These are phyloP conservation scores for Vanessa tameamea DNA, from an alignment of 1,140 invertebrate genomes.

Conservation along the genomic window DNA sequence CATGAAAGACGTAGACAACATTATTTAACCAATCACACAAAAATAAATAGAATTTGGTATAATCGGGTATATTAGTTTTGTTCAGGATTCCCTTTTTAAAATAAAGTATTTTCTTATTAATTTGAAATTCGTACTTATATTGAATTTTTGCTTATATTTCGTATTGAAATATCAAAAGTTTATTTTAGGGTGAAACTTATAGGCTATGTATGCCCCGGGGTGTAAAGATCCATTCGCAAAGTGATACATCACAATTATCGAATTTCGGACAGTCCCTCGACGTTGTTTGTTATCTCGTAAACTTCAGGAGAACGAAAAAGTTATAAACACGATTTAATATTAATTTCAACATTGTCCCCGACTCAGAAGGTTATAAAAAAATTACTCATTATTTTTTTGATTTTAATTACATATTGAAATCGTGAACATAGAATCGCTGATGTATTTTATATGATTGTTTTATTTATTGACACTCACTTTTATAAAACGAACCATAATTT, in stretches of 20 bases:
- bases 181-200: neutral
- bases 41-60: too few relatives aligned
- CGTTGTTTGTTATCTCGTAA: neutral
- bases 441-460: too few relatives aligned
- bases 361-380: neutral
- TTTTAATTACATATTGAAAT: neutral
- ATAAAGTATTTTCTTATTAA: too few relatives aligned
- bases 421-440: too few relatives aligned
- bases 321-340: conserved; percentile 5
- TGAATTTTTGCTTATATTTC: neutral
- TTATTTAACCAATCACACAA: too few relatives aligned
- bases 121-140: too few relatives aligned
- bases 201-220: neutral
- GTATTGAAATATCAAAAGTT: neutral
- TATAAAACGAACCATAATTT: neutral
- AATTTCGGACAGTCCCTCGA: conserved; percentile 15
- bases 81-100: too few relatives aligned
- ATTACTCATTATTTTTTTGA: neutral
- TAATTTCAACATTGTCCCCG: neutral
- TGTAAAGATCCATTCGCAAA: conserved; percentile 21
- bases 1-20: too few relatives aligned
- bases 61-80: too few relatives aligned
- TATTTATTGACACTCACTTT: neutral
- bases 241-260: conserved; percentile 28
- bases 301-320: neutral